Conservation (phyloP, 1,140 invertebrate genomes). For the Episyrphus balteatus region DNA sequence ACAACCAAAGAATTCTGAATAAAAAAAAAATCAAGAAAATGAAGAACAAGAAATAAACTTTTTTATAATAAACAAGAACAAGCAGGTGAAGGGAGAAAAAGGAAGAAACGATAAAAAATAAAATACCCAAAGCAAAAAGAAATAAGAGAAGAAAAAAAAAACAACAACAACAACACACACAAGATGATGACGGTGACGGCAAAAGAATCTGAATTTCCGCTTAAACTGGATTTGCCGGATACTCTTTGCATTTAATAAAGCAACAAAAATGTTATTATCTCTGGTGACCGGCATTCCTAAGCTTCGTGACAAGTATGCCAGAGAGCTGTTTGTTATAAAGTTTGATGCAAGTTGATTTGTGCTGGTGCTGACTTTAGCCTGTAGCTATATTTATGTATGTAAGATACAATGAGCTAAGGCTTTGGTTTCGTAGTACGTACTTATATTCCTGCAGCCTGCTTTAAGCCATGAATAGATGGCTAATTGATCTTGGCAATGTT, state of each 20-base stretch:
- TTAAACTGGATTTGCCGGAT: conserved; percentile 5
- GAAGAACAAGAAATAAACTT: too few relatives aligned
- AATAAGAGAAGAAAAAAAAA: too few relatives aligned
- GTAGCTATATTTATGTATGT: neutral
- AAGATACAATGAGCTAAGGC: neutral
- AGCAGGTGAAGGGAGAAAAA: too few relatives aligned
- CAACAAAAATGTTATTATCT: neutral
- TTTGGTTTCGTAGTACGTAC: too few relatives aligned
- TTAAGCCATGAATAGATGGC: neutral
- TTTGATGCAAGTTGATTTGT: neutral
- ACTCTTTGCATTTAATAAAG: conserved; percentile 3
- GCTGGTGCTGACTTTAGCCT: neutral
- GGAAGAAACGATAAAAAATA: too few relatives aligned
- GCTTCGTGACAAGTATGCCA: neutral
- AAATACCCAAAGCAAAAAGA: too few relatives aligned
- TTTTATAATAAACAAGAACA: too few relatives aligned
- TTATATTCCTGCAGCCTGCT: neutral
- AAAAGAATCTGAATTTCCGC: conserved; percentile 4
- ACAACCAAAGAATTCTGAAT: too few relatives aligned
- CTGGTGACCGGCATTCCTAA: neutral
- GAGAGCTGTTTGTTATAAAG: neutral
- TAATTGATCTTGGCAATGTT: too few relatives aligned
- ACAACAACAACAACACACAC: too few relatives aligned
- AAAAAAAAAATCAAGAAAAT: too few relatives aligned
- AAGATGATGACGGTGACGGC: neutral